Evolutionary conservation across 2,113 vertebrate genomes (phyloP), one percentile per base, ranked within the genome.

Genomic region (Sturnira hondurensis): DNA sequence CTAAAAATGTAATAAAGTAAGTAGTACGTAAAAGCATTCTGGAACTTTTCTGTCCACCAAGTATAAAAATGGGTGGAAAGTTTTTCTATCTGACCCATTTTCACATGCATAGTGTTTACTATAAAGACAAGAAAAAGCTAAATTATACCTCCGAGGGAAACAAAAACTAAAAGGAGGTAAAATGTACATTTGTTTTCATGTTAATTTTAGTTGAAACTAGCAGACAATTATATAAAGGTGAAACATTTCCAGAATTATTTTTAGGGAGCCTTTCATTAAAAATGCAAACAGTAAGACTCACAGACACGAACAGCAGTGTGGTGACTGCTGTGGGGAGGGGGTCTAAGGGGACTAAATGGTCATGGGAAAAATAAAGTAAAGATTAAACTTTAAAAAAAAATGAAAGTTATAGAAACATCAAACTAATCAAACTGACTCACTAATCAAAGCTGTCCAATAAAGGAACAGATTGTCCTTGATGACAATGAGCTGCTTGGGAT

Each of bases 141-240:
- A 95, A 89, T 86, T 93, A 67, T 89, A 94, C 54, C 61, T 43
- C 50, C 7, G 36, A 73, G 86, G 36, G 41, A 81, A 97, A 95
- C 31, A 38, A 95, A 88, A 33, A 84, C 43, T 38, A 86, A 93
- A 65, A 81, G 43, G 65, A 91, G 28, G 43, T 80, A 58, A 95
- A 96, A 87, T 16, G 45, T 52, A 36, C 10, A 1, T 73, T 82
- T 94, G 22, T 73, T 95, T 90, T 82, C 78, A 89, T 68, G 43
- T 78, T 87, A 65, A 50, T 58, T 88, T 63, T 0, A 86, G 33
- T 3, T 89, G 54, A 95, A 84, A 45, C 41, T 87, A 81, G 92
- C 1, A 68, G 6, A 74, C 38, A 94, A 81, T 92, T 28, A 92
- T 12, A 83, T 13, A 56, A 67, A 95, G 41, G 56, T 73, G 61